Evolutionary conservation across 2,797 vertebrate species (phyloP).

Genomic region (Tamandua tetradactyla): DNA sequence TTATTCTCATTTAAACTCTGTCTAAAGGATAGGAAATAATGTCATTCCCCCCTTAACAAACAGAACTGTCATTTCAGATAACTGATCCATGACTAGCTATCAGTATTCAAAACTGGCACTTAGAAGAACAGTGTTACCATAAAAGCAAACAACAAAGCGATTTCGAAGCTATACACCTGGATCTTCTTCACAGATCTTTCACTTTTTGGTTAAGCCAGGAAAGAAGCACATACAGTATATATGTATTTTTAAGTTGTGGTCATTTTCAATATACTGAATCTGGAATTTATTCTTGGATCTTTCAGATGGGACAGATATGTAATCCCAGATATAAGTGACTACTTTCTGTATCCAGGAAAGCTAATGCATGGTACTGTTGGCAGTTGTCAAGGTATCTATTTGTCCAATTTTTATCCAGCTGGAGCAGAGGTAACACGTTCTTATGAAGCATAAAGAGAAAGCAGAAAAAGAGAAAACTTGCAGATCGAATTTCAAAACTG

Average conservation of each 20-base stretch:
- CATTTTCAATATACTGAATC: slow-evolving; percentile 23
- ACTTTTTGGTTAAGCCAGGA: slow-evolving; percentile 8
- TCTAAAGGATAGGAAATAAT: slow-evolving; percentile 66
- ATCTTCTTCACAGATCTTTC: slow-evolving; percentile 4
- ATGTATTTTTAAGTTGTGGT: too few species aligned
- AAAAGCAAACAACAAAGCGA: slow-evolving; percentile 61
- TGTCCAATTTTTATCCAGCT: slow-evolving; percentile 76
- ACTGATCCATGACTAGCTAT: slow-evolving; percentile 64
- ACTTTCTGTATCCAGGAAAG: slow-evolving; percentile 71
- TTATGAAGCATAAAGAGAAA: slow-evolving; percentile 59
- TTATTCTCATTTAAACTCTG: slow-evolving; percentile 54
- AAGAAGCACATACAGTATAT: neutral
- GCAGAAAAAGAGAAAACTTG: slow-evolving; percentile 6
- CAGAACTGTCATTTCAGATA: slow-evolving; percentile 64
- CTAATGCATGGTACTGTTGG: slow-evolving; percentile 78
- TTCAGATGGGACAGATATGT: slow-evolving; percentile 50
- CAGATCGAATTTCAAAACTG: neutral
- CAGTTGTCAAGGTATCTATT: slow-evolving; percentile 77
- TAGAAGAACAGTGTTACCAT: neutral
- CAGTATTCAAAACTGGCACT: slow-evolving; percentile 56
- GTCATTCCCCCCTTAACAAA: slow-evolving; percentile 69
- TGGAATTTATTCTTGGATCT: slow-evolving; percentile 50
- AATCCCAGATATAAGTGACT: slow-evolving; percentile 73
- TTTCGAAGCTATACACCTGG: neutral
- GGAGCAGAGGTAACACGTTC: slow-evolving; percentile 78